A percentile compares a stretch with the other conserved stretches of the same genome.
These are phyloP conservation scores for Metaphire vulgaris DNA, from an alignment of 1,140 invertebrate species.

Conservation along the genomic window DNA sequence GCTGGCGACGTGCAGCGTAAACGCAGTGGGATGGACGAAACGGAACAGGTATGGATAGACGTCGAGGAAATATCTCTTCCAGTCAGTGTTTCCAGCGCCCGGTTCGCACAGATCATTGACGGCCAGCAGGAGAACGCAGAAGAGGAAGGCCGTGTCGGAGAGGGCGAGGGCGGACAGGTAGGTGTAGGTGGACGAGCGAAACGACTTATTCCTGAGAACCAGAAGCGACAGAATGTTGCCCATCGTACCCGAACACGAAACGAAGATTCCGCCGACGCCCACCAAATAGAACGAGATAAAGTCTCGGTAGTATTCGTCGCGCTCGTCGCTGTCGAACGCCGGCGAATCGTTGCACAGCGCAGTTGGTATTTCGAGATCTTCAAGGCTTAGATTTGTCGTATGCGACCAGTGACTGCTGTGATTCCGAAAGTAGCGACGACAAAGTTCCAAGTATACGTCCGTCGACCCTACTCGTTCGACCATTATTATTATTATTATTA, in stretches of 20 bases:
- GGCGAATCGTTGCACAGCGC: too few relatives aligned
- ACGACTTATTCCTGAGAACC: slow-evolving; percentile 45
- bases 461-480: too few relatives aligned
- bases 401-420: too few relatives aligned
- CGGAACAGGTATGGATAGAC: slow-evolving; percentile 43
- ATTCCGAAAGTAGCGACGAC: too few relatives aligned
- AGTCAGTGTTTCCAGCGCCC: background rate
- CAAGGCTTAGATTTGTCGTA: too few relatives aligned
- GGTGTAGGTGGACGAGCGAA: slow-evolving; percentile 45
- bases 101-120: slow-evolving; percentile 40
- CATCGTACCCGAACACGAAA: slow-evolving; percentile 46
- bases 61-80: slow-evolving; percentile 22
- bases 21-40: slow-evolving; percentile 42
- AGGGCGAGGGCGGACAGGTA: slow-evolving; percentile 48
- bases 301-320: background rate
- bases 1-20: slow-evolving; percentile 47
- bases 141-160: slow-evolving; percentile 45
- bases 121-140: slow-evolving; percentile 40
- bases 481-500: too few relatives aligned
- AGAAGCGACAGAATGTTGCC: slow-evolving; percentile 48
- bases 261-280: slow-evolving; percentile 43
- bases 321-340: too few relatives aligned
- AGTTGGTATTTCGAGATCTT: too few relatives aligned
- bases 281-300: slow-evolving; percentile 36
- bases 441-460: too few relatives aligned